Percentiles rank a stretch among this genome's conserved stretches.
phyloP scores from a whole-genome alignment of 2,113 vertebrate species.

The Bufo gargarizans region DNA sequence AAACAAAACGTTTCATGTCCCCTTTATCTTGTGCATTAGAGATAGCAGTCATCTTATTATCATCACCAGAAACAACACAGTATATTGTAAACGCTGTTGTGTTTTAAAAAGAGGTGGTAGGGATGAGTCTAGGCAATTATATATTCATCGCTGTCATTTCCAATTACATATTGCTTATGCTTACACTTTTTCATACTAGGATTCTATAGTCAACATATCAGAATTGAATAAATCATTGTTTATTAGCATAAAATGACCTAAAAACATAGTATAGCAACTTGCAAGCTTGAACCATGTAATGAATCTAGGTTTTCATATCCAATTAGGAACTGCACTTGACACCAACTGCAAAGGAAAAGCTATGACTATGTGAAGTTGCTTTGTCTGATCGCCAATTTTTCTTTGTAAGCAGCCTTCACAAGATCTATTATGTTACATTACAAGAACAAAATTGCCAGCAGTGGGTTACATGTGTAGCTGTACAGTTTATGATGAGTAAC shows the following conservation, averaged over 20 bases:
- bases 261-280: background rate
- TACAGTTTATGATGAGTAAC: slow-evolving; percentile 50
- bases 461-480: slow-evolving; percentile 47
- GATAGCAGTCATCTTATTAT: background rate
- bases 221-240: background rate
- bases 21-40: background rate
- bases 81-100: background rate
- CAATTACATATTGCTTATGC: background rate
- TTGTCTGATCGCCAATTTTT: slow-evolving; percentile 17
- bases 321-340: slow-evolving; percentile 8
- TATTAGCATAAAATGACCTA: background rate
- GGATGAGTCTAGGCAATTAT: background rate
- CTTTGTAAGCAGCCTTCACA: slow-evolving; percentile 26
- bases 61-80: too few relatives aligned
- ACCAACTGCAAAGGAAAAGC: background rate
- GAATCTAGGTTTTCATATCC: background rate
- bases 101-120: background rate
- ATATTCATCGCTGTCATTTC: background rate
- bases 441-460: slow-evolving; percentile 38
- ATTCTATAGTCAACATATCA: background rate
- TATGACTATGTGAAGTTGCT: slow-evolving; percentile 19
- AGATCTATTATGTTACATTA: slow-evolving; percentile 47
- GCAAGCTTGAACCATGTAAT: background rate
- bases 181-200: background rate
- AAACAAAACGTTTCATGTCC: too few relatives aligned